Evolutionary conservation across 1,140 invertebrate species (phyloP), one percentile per base, ranked within the genome.

Genomic region (Halesus radiatus): DNA sequence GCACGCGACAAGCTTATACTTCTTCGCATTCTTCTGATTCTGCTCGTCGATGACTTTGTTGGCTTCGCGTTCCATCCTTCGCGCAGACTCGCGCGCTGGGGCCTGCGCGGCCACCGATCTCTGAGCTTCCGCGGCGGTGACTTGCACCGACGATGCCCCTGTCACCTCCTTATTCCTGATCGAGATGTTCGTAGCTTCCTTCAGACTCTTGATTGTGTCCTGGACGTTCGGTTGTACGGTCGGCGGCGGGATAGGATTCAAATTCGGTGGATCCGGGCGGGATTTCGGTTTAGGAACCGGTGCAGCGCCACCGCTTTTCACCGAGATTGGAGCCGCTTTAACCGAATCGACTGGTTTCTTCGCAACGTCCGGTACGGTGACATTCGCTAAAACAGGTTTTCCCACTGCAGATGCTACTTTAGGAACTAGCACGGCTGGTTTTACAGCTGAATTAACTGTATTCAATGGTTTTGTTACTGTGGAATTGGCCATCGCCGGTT

Each of bases 1-100:
- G 29, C 72, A 75, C 0, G 72, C 72, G 0, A 75, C 72, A 5
- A 75, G 72, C 8, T 75, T 75, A 20, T 56, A 75, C 16, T 75
- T 75, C 7, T 75, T 75, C 0, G 72, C 52, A 13, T 56, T 75
- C 72, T 56, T 56, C 1, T 26, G n/a, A 56, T 75, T 75, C 72
- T 75, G 72, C 1, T 75, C 72, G 53, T 75, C 72, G n/a, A 66
- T 37, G 3, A 22, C 62, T 3, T 13, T 45, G 10, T 45, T 45
- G 20, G 32, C 32, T 66, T 29, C 6, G 26, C 26, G 22, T 66
- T 66, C 56, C 56, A 22, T 8, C 20, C 20, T 22, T 1, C n/a
- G n/a, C 0, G 13, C 13, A 1, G 53, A n/a, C 4, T 56, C 32
- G 7, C 53, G 2, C 7, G 16, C 5, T 1, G 16, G 16, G 6